Percentiles rank a stretch among this genome's conserved stretches.
phyloP scores from a whole-genome alignment of 1,140 invertebrate genomes.

The Anoplophora glabripennis region DNA sequence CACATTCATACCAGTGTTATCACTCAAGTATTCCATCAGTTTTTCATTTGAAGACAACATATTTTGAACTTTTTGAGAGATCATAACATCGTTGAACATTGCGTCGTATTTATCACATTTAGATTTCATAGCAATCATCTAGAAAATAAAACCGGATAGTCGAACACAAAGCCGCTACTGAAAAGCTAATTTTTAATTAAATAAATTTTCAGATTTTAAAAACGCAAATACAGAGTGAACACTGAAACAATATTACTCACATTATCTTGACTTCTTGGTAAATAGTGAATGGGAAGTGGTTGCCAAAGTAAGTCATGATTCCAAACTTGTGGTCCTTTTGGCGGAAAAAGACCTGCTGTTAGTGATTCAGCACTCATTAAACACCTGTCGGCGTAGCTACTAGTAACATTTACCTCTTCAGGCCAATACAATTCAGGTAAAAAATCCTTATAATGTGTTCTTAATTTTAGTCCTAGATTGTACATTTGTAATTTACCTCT shows the following conservation, averaged over 20 bases:
- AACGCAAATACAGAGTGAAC: not conserved
- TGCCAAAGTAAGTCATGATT: slow-evolving; percentile 75
- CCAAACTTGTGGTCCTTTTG: slow-evolving; percentile 67
- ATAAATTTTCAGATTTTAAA: not conserved
- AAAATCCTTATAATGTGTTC: slow-evolving; percentile 65
- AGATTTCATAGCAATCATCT: slow-evolving; percentile 63
- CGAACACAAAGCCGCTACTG: too few species aligned
- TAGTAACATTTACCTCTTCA: slow-evolving; percentile 67
- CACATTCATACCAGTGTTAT: slow-evolving; percentile 65
- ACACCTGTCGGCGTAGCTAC: slow-evolving; percentile 78
- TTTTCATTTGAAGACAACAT: slow-evolving; percentile 57
- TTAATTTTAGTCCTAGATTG: slow-evolving; percentile 70
- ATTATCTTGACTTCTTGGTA: slow-evolving; percentile 52
- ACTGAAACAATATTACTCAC: slow-evolving; percentile 26
- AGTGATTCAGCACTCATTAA: slow-evolving; percentile 82
- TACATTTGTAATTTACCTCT: slow-evolving; percentile 75
- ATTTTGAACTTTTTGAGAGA: slow-evolving; percentile 54
- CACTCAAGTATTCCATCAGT: slow-evolving; percentile 62
- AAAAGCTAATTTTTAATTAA: too few species aligned
- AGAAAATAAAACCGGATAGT: slow-evolving; percentile 27
- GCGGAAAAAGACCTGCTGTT: slow-evolving; percentile 80
- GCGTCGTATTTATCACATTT: slow-evolving; percentile 62
- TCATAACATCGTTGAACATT: slow-evolving; percentile 54
- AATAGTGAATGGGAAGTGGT: slow-evolving; percentile 80
- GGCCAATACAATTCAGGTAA: slow-evolving; percentile 62